These are phyloP conservation scores for Romanogobio albipinnatus DNA, from an alignment of 2,113 vertebrate species.

Conservation along the genomic window DNA sequence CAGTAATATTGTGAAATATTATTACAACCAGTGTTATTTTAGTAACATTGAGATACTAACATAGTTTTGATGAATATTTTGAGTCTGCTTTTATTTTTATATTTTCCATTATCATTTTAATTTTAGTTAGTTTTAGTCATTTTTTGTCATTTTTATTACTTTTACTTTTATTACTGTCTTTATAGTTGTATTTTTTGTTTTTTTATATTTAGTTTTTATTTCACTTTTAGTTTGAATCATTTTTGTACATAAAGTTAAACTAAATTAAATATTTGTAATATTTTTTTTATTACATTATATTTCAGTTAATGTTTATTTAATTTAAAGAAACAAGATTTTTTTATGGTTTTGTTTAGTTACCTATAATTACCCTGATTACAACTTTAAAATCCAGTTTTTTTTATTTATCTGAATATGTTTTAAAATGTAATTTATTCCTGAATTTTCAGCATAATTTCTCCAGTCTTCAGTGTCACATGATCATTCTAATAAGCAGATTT, in stretches of 20 bases:
- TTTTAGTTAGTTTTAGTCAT: neutral
- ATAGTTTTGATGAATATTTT: neutral
- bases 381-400: too few species aligned
- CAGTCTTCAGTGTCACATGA: neutral
- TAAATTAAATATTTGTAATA: too few species aligned
- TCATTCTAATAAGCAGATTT: neutral
- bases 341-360: neutral
- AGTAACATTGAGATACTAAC: neutral
- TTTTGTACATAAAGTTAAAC: too few species aligned
- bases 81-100: neutral
- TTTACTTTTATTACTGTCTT: neutral
- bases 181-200: neutral
- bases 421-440: too few species aligned
- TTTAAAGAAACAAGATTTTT: neutral
- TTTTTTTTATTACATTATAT: too few species aligned
- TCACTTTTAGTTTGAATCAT: too few species aligned
- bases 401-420: too few species aligned
- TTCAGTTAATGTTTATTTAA: neutral
- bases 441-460: too few species aligned
- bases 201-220: neutral
- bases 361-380: neutral
- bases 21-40: neutral
- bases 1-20: neutral
- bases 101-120: neutral
- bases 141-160: neutral